phyloP scores from a whole-genome alignment of 2,113 vertebrate genomes.

The Sinosuthora webbiana region DNA sequence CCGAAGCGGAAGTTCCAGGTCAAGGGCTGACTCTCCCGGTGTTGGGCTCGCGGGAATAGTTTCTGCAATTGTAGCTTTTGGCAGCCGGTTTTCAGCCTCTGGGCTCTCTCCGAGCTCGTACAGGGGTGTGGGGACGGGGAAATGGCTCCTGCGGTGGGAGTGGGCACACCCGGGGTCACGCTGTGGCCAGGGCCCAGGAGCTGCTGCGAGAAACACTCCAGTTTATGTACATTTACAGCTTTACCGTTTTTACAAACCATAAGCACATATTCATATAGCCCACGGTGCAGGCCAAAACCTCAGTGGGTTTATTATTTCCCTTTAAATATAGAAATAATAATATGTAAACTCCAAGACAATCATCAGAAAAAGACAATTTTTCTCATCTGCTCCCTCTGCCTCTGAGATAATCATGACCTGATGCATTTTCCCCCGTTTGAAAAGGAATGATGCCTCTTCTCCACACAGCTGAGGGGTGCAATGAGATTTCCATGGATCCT shows the following conservation, averaged over 20 bases:
- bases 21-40: rapidly evolving
- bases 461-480: rapidly evolving
- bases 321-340: not conserved
- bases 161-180: not conserved
- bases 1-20: rapidly evolving
- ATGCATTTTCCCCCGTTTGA: not conserved
- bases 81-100: rapidly evolving
- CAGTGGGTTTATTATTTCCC: not conserved
- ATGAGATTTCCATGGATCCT: rapidly evolving
- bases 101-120: rapidly evolving
- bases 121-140: rapidly evolving
- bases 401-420: rapidly evolving
- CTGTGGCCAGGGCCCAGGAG: rapidly evolving
- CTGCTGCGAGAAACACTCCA: rapidly evolving
- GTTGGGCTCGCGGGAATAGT: rapidly evolving
- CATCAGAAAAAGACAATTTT: not conserved
- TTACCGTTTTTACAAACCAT: rapidly evolving
- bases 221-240: rapidly evolving
- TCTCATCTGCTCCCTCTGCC: not conserved
- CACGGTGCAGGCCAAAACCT: not conserved
- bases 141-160: rapidly evolving
- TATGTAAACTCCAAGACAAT: not conserved
- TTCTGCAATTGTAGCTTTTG: rapidly evolving
- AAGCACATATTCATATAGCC: rapidly evolving
- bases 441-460: not conserved